Conservation (phyloP, 1,140 invertebrate species). For the Caenorhabditis remanei region DNA sequence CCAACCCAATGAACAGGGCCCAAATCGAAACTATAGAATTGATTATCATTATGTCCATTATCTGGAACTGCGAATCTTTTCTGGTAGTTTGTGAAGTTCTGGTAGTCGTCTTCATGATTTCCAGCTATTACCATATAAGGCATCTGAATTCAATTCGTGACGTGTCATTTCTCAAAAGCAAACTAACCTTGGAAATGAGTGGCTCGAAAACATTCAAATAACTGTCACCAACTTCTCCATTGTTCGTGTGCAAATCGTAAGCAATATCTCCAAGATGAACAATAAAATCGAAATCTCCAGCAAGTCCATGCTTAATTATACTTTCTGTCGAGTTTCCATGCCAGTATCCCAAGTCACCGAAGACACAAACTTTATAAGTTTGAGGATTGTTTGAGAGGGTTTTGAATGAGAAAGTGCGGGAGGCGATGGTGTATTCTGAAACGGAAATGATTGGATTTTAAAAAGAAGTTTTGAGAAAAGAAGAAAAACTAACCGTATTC, state of each 20-base stretch:
- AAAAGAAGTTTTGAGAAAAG: neutral
- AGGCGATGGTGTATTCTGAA: constrained; percentile 69
- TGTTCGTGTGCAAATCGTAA: constrained; percentile 78
- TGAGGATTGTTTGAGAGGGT: constrained; percentile 64
- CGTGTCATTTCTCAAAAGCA: neutral
- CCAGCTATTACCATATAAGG: constrained; percentile 79
- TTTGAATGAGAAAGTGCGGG: constrained; percentile 64
- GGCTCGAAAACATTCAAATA: constrained; percentile 78
- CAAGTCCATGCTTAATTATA: constrained; percentile 63
- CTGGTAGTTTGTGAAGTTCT: constrained; percentile 75
- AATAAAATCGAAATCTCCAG: constrained; percentile 69
- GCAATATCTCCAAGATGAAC: constrained; percentile 78
- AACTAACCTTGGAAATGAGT: constrained; percentile 71
- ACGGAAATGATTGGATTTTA: neutral
- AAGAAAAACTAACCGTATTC: constrained; percentile 59
- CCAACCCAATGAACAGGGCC: constrained; percentile 92
- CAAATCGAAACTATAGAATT: constrained; percentile 83
- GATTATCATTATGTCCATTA: constrained; percentile 76
- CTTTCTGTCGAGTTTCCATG: constrained; percentile 68
- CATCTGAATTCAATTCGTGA: constrained; percentile 57
- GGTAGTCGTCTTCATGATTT: constrained; percentile 78
- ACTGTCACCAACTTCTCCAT: constrained; percentile 77
- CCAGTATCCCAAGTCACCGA: constrained; percentile 69
- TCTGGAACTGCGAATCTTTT: constrained; percentile 79
- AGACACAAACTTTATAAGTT: constrained; percentile 68